Percentiles rank a stretch among this genome's conserved stretches.
These are phyloP conservation scores for Condylura cristata DNA, from an alignment of 2,113 vertebrate species.

Conservation along the genomic window DNA sequence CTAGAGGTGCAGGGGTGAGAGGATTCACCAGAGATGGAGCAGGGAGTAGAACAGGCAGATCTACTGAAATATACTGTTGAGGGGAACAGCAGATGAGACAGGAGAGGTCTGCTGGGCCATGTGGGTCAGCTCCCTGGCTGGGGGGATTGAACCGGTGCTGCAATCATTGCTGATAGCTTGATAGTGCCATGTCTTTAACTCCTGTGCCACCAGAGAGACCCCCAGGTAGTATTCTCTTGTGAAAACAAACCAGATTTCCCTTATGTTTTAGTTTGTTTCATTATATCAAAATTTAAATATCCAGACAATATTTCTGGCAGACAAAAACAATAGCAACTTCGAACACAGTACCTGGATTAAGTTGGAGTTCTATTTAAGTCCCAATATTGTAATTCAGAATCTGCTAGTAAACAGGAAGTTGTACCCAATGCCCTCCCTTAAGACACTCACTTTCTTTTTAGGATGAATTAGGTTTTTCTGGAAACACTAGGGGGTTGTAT, in stretches of 20 bases:
- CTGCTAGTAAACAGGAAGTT: background rate
- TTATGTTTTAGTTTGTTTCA: slow-evolving; percentile 8
- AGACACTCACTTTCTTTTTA: background rate
- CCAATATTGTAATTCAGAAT: background rate
- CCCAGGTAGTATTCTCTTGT: background rate
- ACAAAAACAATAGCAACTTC: background rate
- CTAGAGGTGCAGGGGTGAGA: no score
- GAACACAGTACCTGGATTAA: background rate
- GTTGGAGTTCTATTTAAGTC: background rate
- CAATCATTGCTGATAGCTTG: no score
- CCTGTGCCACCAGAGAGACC: no score
- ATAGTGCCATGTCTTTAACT: no score
- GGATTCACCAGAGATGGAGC: no score
- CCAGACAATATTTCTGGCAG: background rate
- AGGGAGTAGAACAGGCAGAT: no score
- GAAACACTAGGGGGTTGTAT: background rate
- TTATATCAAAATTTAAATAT: slow-evolving; percentile 26
- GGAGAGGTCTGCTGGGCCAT: no score
- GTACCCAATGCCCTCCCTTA: background rate
- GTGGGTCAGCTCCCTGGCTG: no score
- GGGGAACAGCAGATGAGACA: no score
- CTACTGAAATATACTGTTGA: no score
- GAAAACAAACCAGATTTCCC: background rate
- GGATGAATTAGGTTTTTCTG: slow-evolving; percentile 30
- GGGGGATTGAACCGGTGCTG: no score